These are phyloP conservation scores for Lysiphlebus fabarum DNA, from an alignment of 1,140 invertebrate species.

Conservation along the genomic window DNA sequence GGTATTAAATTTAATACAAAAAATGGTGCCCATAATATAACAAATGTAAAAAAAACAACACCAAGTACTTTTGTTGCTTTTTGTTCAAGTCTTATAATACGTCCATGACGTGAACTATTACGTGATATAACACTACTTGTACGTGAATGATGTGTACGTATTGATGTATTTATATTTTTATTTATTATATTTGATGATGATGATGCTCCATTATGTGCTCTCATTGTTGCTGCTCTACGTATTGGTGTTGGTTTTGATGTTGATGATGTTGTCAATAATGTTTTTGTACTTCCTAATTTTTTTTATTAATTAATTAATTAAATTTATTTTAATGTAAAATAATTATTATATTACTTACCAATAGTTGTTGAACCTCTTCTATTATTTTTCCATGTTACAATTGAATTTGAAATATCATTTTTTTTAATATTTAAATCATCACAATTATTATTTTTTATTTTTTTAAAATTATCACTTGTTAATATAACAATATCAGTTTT, in stretches of 20 bases:
- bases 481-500: slow-evolving; percentile 59
- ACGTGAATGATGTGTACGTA: slow-evolving; percentile 65
- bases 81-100: slow-evolving; percentile 80
- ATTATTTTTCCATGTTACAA: slow-evolving; percentile 44
- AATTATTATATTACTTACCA: slow-evolving; percentile 30
- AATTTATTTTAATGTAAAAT: not conserved
- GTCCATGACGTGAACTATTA: slow-evolving; percentile 75
- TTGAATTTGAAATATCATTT: slow-evolving; percentile 32
- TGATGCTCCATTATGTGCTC: slow-evolving; percentile 56
- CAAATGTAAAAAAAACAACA: slow-evolving; percentile 91
- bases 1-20: slow-evolving; percentile 85
- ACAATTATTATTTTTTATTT: slow-evolving; percentile 25
- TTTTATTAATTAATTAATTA: not conserved
- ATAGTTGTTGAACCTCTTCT: slow-evolving; percentile 43
- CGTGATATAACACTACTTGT: slow-evolving; percentile 77
- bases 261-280: slow-evolving; percentile 48
- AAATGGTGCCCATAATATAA: slow-evolving; percentile 90
- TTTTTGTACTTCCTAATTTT: slow-evolving; percentile 48
- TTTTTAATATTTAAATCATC: slow-evolving; percentile 2
- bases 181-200: slow-evolving; percentile 37
- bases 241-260: slow-evolving; percentile 50
- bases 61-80: slow-evolving; percentile 93
- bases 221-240: slow-evolving; percentile 58
- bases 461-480: slow-evolving; percentile 46
- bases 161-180: slow-evolving; percentile 44